Conservation (phyloP, 2,113 vertebrate species). For the Tichodroma muraria region DNA sequence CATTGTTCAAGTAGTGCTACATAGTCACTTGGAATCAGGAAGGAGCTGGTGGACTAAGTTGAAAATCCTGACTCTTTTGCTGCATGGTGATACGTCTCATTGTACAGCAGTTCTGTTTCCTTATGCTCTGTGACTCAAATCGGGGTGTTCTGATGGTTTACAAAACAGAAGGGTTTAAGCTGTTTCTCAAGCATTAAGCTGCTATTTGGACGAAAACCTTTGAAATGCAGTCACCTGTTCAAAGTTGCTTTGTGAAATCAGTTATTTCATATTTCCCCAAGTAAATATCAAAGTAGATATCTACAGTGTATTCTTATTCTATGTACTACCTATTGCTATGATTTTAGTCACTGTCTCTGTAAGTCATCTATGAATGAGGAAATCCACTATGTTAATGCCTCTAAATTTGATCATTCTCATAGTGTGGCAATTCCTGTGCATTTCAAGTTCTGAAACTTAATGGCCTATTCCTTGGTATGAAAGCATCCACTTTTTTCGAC, state of each 20-base stretch:
- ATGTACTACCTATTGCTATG: neutral
- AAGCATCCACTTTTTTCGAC: neutral
- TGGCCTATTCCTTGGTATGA: neutral
- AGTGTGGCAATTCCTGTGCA: neutral
- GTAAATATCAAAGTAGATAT: neutral
- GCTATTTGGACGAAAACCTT: neutral
- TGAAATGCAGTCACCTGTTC: neutral
- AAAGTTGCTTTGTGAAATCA: neutral
- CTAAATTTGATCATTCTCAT: neutral
- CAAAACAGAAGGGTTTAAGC: neutral
- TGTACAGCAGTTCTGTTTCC: neutral
- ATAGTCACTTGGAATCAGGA: neutral
- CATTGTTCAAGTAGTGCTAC: neutral
- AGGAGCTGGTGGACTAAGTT: neutral
- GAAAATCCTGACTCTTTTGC: neutral
- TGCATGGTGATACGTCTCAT: neutral
- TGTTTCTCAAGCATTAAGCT: neutral
- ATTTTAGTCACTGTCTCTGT: neutral
- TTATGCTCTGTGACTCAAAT: neutral
- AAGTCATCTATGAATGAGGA: neutral
- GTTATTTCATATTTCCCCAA: neutral
- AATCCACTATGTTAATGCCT: neutral
- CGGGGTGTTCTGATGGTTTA: neutral
- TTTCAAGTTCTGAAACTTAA: neutral
- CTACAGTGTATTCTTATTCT: neutral